Percentiles rank a stretch among this genome's conserved stretches.
Evolutionary conservation across 2,113 vertebrate genomes (phyloP).

Genomic region (Opisthocomus hoazin): DNA sequence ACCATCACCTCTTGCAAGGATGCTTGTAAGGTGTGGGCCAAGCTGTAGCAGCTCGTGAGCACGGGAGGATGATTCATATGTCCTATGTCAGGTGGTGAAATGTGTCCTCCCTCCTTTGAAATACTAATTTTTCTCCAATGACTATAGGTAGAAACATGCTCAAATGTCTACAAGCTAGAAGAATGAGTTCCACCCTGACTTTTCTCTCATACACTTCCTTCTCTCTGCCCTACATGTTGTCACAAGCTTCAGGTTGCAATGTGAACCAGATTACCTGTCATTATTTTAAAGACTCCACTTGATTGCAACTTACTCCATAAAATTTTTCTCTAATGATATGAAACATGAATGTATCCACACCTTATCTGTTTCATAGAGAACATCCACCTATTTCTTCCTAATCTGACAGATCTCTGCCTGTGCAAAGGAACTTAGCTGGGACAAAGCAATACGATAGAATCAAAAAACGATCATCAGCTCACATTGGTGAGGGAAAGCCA

Average conservation of each 20-base stretch:
- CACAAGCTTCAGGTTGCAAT: background rate
- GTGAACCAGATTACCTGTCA: background rate
- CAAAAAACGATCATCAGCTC: background rate
- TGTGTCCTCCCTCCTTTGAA: background rate
- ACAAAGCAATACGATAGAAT: background rate
- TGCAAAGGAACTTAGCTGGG: background rate
- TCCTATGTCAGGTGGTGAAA: background rate
- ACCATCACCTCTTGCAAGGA: background rate
- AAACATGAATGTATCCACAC: rapidly evolving
- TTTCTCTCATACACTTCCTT: background rate
- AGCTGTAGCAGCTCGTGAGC: background rate
- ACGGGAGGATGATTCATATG: background rate
- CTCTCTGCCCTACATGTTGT: background rate
- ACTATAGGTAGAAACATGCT: background rate
- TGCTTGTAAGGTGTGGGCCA: background rate
- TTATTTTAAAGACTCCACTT: background rate
- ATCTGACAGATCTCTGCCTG: background rate
- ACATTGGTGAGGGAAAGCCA: background rate
- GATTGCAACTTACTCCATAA: background rate
- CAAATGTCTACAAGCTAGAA: background rate
- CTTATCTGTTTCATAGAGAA: background rate
- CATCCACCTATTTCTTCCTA: background rate
- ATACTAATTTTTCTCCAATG: background rate
- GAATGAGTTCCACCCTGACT: background rate
- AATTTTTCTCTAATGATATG: background rate